Evolutionary conservation across 53 echinoderm and acorn worm genomes (phyloP), one percentile per base, ranked within the genome.

Genomic region (Antedon mediterranea): DNA sequence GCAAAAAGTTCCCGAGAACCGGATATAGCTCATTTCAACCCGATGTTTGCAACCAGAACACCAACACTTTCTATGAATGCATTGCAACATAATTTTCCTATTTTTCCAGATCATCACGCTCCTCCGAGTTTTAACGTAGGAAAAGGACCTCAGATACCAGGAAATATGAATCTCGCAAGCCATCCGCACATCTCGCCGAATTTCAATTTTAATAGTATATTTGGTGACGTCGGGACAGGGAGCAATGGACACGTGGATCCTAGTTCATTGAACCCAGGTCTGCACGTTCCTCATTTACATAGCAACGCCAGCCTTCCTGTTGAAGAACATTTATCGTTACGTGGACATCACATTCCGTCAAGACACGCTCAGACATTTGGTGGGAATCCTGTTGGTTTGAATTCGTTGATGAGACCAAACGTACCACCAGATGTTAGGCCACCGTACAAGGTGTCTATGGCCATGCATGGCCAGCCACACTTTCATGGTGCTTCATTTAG

Each of bases 121-220:
- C n/a, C n/a, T n/a, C 86, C 84, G 13, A 74, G 83, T 30, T 91
- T 91, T 74, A 91, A 91, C 78, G 84, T 91, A 32, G 78, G 84
- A 74, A 90, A 88, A 74, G 73, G 89, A n/a, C 84, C 90, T 14
- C 90, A 86, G 29, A 88, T 91, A 31, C 84, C 88, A 30, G 80
- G 82, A 0, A 79, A 79, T 28, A 80, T 86, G 14, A 81, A 79
- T 26, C 76, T 86, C 9, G 77, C 87, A 4, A 71, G 85, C 3
- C 85, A 75, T 32, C 80, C 83, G 0, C 57, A 57, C 57, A 57
- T 57, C 23, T 57, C 57, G 2, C 57, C 76, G 11, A 76, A 76
- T 76, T 97, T 97, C 79, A 97, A 92, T 77, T 91, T 92, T 75
- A 91, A 77, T 71, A 88, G 85, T 72, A 88, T 97, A 28, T 97